A percentile compares a stretch with the other conserved stretches of the same genome.
phyloP scores from a whole-genome alignment of 2,888 invertebrate species.

The Lymantria dispar region DNA sequence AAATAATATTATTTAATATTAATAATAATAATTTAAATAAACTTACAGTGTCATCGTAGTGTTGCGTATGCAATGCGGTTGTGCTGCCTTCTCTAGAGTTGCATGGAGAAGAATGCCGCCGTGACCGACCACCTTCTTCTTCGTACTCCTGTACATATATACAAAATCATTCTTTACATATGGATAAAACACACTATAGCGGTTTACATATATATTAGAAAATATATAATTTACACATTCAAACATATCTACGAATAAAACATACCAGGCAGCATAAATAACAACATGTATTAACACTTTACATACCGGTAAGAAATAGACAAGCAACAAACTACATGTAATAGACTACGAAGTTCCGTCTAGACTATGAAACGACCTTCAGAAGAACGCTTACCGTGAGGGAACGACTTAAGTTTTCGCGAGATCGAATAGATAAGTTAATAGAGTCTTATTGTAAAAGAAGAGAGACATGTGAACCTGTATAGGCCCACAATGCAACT shows the following conservation, averaged over 20 bases:
- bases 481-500: conserved; percentile 58
- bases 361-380: conserved; percentile 18
- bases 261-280: conserved; percentile 31
- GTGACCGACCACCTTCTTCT: conserved; percentile 81
- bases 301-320: conserved; percentile 43
- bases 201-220: not conserved
- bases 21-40: no score
- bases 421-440: no score
- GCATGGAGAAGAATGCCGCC: conserved; percentile 87
- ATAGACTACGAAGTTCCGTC: conserved; percentile 19
- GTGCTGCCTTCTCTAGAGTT: conserved; percentile 86
- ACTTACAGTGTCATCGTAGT: conserved; percentile 85
- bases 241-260: conserved; percentile 10
- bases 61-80: conserved; percentile 82
- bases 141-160: conserved; percentile 85
- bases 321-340: conserved; percentile 30
- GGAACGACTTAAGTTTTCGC: not conserved
- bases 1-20: no score
- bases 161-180: conserved; percentile 11
- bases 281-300: conserved; percentile 47
- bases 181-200: not conserved
- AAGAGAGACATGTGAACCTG: conserved; percentile 51
- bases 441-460: conserved; percentile 8
- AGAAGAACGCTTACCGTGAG: not conserved
- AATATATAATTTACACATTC: conserved; percentile 6